A percentile compares a stretch with the other conserved stretches of the same genome.
These are phyloP conservation scores for Carcinoscorpius rotundicauda DNA, from an alignment of 1,140 invertebrate species.

Conservation along the genomic window DNA sequence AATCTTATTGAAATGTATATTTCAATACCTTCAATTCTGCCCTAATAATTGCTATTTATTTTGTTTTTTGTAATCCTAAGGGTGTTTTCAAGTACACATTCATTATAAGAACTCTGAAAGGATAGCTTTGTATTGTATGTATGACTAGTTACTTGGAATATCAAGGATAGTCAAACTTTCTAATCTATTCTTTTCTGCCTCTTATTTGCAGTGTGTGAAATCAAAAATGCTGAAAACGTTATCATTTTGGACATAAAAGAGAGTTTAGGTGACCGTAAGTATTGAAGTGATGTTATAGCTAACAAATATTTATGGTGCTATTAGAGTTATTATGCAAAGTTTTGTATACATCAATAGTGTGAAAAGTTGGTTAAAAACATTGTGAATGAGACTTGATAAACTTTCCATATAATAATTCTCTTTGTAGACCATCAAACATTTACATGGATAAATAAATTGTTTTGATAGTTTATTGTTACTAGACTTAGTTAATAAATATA, in stretches of 20 bases:
- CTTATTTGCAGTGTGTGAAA: slow-evolving; percentile 48
- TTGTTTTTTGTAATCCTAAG: too few species aligned
- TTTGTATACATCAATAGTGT: background rate
- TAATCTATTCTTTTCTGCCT: background rate
- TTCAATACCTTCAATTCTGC: too few species aligned
- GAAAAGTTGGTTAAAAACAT: background rate
- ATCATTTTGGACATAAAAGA: slow-evolving; percentile 82
- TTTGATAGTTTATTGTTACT: too few species aligned
- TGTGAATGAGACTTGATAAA: background rate
- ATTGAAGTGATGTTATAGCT: slow-evolving; percentile 6
- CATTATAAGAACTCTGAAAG: too few species aligned
- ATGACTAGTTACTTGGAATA: too few species aligned
- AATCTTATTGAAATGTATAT: too few species aligned
- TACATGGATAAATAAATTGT: too few species aligned
- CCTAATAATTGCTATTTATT: too few species aligned
- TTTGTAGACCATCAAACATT: background rate
- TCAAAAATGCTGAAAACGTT: slow-evolving; percentile 68
- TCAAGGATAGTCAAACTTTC: too few species aligned
- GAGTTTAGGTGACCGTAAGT: slow-evolving; percentile 70
- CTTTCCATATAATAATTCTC: background rate
- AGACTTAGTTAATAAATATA: too few species aligned
- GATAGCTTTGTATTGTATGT: too few species aligned
- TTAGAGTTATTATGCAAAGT: background rate
- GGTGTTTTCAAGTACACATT: too few species aligned
- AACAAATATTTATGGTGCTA: background rate